Conservation (phyloP, 2,113 vertebrate species). For the Herpailurus yagouaroundi region DNA sequence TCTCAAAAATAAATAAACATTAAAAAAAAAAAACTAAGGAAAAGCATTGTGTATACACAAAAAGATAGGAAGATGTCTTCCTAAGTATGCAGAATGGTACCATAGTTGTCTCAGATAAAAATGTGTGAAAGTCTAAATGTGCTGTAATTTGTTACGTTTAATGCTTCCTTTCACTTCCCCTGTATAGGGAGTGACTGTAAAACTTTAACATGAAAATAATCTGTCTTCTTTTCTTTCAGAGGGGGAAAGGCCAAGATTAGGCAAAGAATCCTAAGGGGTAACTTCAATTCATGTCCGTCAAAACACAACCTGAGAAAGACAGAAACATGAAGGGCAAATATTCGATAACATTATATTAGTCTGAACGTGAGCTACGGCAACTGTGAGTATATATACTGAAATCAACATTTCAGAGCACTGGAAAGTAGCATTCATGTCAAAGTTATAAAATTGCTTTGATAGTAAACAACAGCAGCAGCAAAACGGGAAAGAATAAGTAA, state of each 20-base stretch:
- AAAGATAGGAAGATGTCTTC: not conserved
- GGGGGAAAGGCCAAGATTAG: not conserved
- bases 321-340: not conserved
- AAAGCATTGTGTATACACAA: not conserved
- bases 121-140: not conserved
- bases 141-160: not conserved
- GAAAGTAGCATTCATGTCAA: constrained; percentile 41
- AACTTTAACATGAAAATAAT: not conserved
- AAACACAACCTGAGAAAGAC: not conserved
- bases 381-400: not conserved
- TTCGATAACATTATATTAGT: constrained; percentile 10
- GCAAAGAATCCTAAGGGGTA: not conserved
- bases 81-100: not conserved
- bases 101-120: not conserved
- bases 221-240: not conserved
- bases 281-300: not conserved
- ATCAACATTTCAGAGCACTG: constrained; percentile 50
- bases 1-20: too few species aligned
- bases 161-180: not conserved
- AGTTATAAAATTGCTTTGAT: constrained; percentile 38
- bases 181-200: not conserved
- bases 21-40: too few species aligned
- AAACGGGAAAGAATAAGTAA: constrained; percentile 42
- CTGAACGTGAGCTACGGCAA: not conserved
- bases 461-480: constrained; percentile 13